phyloP scores from a whole-genome alignment of 2,797 vertebrate species.

The Catamblyrhynchus diadema region DNA sequence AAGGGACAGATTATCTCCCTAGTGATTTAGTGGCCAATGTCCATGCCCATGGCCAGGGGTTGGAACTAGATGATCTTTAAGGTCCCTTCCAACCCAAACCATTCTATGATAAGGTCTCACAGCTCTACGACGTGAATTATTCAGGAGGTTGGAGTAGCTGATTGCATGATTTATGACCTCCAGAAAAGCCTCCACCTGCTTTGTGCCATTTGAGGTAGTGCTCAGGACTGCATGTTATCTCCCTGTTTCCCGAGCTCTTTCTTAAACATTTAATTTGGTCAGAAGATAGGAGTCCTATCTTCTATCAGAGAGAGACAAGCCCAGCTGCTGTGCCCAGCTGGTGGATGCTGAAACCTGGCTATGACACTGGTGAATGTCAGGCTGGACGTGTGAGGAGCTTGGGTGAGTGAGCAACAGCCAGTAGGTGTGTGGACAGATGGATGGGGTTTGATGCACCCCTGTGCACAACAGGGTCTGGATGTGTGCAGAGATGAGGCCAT shows the following conservation, averaged over 20 bases:
- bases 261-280: not conserved
- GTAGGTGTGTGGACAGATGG: not conserved
- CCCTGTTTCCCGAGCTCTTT: not conserved
- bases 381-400: not conserved
- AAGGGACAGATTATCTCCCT: not conserved
- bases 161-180: not conserved
- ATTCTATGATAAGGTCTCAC: not conserved
- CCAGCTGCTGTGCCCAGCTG: not conserved
- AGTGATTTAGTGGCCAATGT: not conserved
- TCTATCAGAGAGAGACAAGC: not conserved
- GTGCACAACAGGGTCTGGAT: not conserved
- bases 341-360: not conserved
- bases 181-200: not conserved
- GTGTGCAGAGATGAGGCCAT: not conserved
- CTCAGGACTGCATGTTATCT: not conserved
- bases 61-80: not conserved
- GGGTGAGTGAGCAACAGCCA: not conserved
- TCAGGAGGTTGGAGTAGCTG: not conserved
- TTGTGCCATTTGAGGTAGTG: not conserved
- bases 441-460: fast-evolving
- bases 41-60: fast-evolving
- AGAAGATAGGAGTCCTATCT: not conserved
- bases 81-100: not conserved
- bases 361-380: fast-evolving
- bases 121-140: not conserved